These are phyloP conservation scores for Euglossa dilemma DNA, from an alignment of 1,140 invertebrate genomes.

Conservation along the genomic window DNA sequence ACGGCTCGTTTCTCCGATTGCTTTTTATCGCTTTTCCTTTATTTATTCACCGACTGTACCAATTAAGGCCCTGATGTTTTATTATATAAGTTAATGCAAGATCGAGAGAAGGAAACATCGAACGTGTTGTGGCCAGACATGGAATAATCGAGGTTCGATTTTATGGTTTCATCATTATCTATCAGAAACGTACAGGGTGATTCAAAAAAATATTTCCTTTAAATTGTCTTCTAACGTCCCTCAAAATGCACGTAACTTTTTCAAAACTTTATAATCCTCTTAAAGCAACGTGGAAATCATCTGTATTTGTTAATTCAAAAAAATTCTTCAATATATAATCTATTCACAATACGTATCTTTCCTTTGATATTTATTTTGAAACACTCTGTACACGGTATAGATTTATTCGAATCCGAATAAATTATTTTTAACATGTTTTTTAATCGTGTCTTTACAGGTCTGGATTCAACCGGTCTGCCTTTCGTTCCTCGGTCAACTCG, in stretches of 20 bases:
- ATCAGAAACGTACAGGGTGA: background rate
- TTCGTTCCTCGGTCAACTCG: background rate
- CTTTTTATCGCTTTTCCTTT: background rate
- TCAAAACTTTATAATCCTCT: too few species aligned
- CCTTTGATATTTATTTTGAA: background rate
- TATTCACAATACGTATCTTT: too few species aligned
- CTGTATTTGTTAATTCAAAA: too few species aligned
- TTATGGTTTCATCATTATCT: background rate
- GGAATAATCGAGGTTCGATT: background rate
- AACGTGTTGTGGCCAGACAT: background rate
- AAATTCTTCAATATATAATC: too few species aligned
- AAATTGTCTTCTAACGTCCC: background rate
- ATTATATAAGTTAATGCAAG: background rate
- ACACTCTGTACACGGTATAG: too few species aligned
- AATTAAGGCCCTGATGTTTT: background rate
- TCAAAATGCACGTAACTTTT: too few species aligned
- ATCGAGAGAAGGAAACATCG: too few species aligned
- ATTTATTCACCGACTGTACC: constrained; percentile 8
- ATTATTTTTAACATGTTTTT: background rate
- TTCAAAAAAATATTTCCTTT: background rate
- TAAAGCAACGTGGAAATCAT: too few species aligned
- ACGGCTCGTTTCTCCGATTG: background rate
- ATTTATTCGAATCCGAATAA: background rate
- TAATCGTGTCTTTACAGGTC: background rate
- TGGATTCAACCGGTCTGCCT: background rate